A percentile compares a stretch with the other conserved stretches of the same genome.
phyloP scores from a whole-genome alignment of 2,888 invertebrate genomes.

The Tromatobia lineatoria region DNA sequence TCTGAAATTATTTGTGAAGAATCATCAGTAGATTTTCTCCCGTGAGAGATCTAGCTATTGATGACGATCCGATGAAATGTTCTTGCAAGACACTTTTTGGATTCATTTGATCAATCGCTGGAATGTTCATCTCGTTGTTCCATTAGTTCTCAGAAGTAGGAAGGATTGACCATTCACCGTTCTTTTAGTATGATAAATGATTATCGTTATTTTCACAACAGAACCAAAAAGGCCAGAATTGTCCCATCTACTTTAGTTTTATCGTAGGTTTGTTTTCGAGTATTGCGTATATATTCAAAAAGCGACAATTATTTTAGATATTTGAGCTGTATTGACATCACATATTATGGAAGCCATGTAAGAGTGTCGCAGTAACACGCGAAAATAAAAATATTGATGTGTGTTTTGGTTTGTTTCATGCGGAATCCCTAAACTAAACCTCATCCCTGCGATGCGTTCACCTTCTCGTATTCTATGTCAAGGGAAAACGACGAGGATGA shows the following conservation, averaged over 20 bases:
- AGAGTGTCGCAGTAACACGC: conserved; percentile 13
- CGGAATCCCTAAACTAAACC: conserved; percentile 81
- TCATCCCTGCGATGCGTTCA: conserved; percentile 73
- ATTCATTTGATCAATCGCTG: background rate
- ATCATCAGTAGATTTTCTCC: no score
- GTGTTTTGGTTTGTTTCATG: conserved; percentile 72
- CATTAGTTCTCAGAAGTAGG: no score
- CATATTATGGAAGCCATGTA: conserved; percentile 29
- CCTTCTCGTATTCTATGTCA: conserved; percentile 38
- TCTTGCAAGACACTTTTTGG: no score
- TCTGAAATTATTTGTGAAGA: no score
- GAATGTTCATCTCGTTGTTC: background rate
- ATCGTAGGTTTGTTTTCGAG: background rate
- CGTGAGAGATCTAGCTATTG: no score
- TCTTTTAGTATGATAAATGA: no score
- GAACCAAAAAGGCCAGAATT: no score
- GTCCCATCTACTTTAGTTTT: background rate
- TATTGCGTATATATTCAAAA: background rate
- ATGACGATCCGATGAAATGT: no score
- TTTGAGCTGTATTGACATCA: conserved; percentile 1
- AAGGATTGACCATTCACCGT: no score
- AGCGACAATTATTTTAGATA: background rate
- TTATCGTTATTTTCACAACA: no score
- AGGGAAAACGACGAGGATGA: conserved; percentile 51
- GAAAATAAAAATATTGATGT: conserved; percentile 59